These are phyloP conservation scores for Cercopithecus mona DNA, from an alignment of 2,113 vertebrate species.

Conservation along the genomic window DNA sequence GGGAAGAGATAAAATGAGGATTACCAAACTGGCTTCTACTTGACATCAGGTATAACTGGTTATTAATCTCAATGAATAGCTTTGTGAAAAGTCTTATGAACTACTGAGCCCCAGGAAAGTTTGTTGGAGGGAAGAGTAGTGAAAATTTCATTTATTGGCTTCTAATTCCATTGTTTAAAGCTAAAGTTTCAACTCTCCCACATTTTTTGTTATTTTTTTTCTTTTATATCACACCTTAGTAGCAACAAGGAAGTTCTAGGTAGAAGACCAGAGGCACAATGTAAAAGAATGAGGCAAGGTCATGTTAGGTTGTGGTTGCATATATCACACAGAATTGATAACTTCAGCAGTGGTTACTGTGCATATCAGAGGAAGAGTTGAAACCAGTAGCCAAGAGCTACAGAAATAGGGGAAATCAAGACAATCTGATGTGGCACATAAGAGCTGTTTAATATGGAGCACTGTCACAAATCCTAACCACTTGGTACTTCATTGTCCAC, in stretches of 20 bases:
- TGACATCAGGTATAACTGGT: not conserved
- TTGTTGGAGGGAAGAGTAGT: not conserved
- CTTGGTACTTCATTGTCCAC: not conserved
- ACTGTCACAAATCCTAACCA: not conserved
- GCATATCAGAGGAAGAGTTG: not conserved
- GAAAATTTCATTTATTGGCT: constrained; percentile 19
- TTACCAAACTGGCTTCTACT: not conserved
- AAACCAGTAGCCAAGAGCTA: not conserved
- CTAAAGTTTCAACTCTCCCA: not conserved
- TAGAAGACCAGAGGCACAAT: not conserved
- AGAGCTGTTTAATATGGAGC: not conserved
- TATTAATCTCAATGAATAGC: not conserved
- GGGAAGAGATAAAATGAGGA: not conserved
- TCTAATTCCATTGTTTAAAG: not conserved
- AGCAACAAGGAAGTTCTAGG: not conserved
- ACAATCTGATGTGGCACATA: not conserved
- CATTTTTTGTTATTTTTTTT: not conserved
- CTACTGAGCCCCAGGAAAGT: not conserved
- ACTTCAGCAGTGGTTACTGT: not conserved
- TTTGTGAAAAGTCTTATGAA: not conserved
- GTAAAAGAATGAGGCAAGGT: not conserved
- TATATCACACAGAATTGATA: not conserved
- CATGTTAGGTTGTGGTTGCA: not conserved
- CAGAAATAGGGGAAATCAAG: not conserved
- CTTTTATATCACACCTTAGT: not conserved